Conservation (phyloP, 2,888 invertebrate species). For the Limnephilus auricula region DNA sequence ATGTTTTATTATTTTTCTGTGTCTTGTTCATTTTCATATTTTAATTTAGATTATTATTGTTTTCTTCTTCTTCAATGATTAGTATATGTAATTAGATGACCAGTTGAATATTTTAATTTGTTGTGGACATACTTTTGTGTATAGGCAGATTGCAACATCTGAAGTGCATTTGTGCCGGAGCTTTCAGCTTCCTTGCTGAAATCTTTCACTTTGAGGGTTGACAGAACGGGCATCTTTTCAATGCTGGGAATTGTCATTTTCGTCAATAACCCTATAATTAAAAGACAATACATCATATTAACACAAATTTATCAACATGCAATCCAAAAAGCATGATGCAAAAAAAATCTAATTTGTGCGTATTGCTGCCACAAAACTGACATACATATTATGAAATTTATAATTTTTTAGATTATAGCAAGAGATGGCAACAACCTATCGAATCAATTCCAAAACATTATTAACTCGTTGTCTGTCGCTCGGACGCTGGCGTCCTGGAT, state of each 20-base stretch:
- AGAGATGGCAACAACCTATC: not conserved
- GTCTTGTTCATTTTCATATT: too few relatives aligned
- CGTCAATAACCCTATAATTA: not conserved
- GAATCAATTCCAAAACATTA: too few relatives aligned
- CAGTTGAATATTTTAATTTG: not conserved
- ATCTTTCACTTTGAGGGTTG: not conserved
- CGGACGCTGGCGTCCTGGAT: too few relatives aligned
- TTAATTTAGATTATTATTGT: too few relatives aligned
- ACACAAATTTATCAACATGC: not conserved
- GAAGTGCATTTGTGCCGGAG: slow-evolving; percentile 48
- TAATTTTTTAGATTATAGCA: not conserved
- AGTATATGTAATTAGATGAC: too few relatives aligned
- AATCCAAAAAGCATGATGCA: too few relatives aligned
- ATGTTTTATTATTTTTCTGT: too few relatives aligned
- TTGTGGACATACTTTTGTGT: slow-evolving; percentile 47
- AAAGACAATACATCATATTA: not conserved
- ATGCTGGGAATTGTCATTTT: not conserved
- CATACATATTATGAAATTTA: not conserved
- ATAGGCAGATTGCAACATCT: slow-evolving; percentile 56
- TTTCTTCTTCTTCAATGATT: too few relatives aligned
- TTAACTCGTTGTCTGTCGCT: too few relatives aligned
- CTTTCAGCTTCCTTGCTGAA: slow-evolving; percentile 3
- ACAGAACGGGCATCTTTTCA: not conserved
- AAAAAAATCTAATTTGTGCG: too few relatives aligned
- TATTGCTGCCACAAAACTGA: too few relatives aligned